Evolutionary conservation across 2,888 invertebrate genomes (phyloP), one percentile per base, ranked within the genome.

Genomic region (Lasioglossum calceatum): DNA sequence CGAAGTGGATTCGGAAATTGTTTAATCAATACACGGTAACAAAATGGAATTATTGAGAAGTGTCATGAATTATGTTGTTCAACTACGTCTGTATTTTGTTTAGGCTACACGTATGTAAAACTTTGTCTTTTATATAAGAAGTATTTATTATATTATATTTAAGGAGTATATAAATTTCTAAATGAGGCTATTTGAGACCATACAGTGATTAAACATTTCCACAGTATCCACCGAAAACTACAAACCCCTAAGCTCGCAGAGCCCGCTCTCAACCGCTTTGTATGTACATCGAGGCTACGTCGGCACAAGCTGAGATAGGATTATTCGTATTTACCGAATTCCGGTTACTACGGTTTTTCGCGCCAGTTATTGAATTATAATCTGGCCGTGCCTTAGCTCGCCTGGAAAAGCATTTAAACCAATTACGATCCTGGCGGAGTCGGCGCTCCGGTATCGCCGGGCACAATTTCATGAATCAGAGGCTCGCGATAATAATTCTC

Each of bases 301-400:
- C 67, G 67, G 67, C 67, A 77, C 86, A 86, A 92, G 89, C 90
- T 81, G 81, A 75, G 87, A 92, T 86, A 77, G 75, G 80, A 70
- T 70, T 87, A 88, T 85, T 64, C 79, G 90, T 90, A 93, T 93
- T 93, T 94, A 93, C 93, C 92, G 88, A 92, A 86, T 92, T 89
- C 87, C 87, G 36, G 82, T 83, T 87, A 81, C 88, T 88, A 90
- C 90, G 23, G 36, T 70, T 84, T 90, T 92, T 91, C 79, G 82
- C 81, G 89, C 90, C 90, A 91, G 86, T 92, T 93, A 93, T 91
- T 90, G 93, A 92, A 92, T 92, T 93, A 92, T 92, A 92, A 92
- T 93, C 92, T 88, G 73, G 73, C 89, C 84, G 89, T 89, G 91
- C 96, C 97, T 91, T 92, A 93, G 93, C 91, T 89, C 88, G 91